phyloP scores from a whole-genome alignment of 2,888 invertebrate species.

The Brachylomia viminalis region DNA sequence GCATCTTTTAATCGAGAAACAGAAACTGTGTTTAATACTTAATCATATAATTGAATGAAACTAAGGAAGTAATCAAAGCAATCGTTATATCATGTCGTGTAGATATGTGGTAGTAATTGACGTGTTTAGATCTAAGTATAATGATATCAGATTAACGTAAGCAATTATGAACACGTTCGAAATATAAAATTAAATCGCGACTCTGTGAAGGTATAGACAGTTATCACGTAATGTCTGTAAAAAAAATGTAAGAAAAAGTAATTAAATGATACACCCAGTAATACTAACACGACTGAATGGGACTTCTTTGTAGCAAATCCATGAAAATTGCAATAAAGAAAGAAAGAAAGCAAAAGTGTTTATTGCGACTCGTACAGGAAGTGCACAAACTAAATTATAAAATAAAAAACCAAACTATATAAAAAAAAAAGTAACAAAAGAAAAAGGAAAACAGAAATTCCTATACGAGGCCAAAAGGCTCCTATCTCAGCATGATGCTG shows the following conservation, averaged over 20 bases:
- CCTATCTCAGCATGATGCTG: too few relatives aligned
- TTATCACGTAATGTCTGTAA: neutral
- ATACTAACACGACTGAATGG: too few relatives aligned
- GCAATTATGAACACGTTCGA: neutral
- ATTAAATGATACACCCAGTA: neutral
- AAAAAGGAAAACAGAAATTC: too few relatives aligned
- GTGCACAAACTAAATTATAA: too few relatives aligned
- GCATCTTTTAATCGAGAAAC: neutral
- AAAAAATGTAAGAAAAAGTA: neutral
- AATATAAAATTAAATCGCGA: neutral
- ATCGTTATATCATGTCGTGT: neutral
- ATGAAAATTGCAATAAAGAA: too few relatives aligned
- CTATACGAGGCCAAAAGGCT: too few relatives aligned
- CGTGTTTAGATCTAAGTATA: neutral
- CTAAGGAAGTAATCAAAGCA: neutral
- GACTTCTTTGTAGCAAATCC: too few relatives aligned
- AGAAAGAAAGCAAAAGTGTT: too few relatives aligned
- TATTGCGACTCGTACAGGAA: too few relatives aligned
- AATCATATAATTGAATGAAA: constrained; percentile 4
- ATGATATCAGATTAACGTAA: neutral
- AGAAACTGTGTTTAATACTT: neutral
- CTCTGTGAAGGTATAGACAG: neutral
- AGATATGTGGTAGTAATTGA: neutral
- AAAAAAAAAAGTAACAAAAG: too few relatives aligned
- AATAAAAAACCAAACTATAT: too few relatives aligned